A percentile compares a stretch with the other conserved stretches of the same genome.
Evolutionary conservation across 2,888 invertebrate species (phyloP).

Genomic region (Bellardia pandia): DNA sequence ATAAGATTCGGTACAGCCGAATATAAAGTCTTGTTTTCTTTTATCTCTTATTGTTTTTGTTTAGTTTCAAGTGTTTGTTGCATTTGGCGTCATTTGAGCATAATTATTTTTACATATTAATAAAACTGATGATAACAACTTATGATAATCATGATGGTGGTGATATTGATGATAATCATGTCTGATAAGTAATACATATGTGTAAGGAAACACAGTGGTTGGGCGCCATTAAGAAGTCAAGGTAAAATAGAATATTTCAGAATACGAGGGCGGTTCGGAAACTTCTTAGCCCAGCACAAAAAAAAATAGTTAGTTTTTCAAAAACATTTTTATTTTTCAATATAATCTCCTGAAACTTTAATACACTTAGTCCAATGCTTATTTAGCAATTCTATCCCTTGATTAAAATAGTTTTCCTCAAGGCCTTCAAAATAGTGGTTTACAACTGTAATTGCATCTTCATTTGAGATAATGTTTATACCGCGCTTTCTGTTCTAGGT

Average conservation of each 20-base stretch:
- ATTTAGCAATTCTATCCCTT: too few species aligned
- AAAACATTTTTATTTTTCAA: too few species aligned
- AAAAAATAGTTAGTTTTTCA: too few species aligned
- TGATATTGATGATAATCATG: background rate
- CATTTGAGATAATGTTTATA: too few species aligned
- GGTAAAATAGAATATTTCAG: background rate
- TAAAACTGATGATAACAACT: slow-evolving; percentile 44
- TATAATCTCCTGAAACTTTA: too few species aligned
- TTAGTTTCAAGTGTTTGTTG: slow-evolving; percentile 47
- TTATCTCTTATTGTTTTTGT: slow-evolving; percentile 17
- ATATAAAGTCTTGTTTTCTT: slow-evolving; percentile 3
- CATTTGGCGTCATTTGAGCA: slow-evolving; percentile 56
- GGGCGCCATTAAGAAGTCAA: slow-evolving; percentile 25
- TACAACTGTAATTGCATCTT: too few species aligned
- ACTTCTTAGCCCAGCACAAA: too few species aligned
- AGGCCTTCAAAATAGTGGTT: too few species aligned
- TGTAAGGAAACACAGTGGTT: background rate
- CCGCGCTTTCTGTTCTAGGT: too few species aligned
- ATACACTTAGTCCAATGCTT: too few species aligned
- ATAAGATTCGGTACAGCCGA: too few species aligned
- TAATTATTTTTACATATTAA: slow-evolving; percentile 55
- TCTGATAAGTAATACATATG: background rate
- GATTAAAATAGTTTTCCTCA: too few species aligned
- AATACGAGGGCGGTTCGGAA: background rate
- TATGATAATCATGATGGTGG: background rate